These are phyloP conservation scores for Phenganax stokvisi DNA, from an alignment of 92 coral and sea anemone genomes.

Conservation along the genomic window DNA sequence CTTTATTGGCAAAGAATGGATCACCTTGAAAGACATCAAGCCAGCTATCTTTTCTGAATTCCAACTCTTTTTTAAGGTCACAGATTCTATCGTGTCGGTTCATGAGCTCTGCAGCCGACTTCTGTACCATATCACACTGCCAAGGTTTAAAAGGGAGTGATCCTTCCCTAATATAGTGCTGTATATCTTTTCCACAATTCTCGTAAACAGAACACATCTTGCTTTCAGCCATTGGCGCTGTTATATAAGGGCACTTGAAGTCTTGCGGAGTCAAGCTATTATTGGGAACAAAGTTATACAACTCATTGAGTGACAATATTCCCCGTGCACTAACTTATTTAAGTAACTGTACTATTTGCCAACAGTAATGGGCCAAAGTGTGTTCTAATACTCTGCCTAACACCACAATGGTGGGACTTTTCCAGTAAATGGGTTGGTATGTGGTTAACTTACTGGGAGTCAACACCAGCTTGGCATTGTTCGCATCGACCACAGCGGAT, in stretches of 20 bases:
- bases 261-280: constrained; percentile 52
- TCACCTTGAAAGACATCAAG: constrained; percentile 78
- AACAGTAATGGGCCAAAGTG: no score
- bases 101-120: constrained; percentile 92
- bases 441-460: constrained; percentile 60
- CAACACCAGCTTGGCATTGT: constrained; percentile 93
- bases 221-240: constrained; percentile 53
- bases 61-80: constrained; percentile 71
- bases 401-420: no score
- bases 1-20: background rate
- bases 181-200: constrained; percentile 76
- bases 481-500: constrained; percentile 85
- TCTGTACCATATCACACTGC: constrained; percentile 77
- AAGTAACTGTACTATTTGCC: no score
- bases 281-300: background rate
- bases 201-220: constrained; percentile 61
- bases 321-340: no score
- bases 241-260: constrained; percentile 69
- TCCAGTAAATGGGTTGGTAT: no score
- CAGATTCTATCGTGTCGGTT: constrained; percentile 80
- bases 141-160: constrained; percentile 81
- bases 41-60: constrained; percentile 62
- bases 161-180: constrained; percentile 88
- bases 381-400: no score
- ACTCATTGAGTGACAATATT: background rate